Base-by-base conservation (phyloP, 2,113 vertebrate genomes). In the Ammodytes marinus region DNA sequence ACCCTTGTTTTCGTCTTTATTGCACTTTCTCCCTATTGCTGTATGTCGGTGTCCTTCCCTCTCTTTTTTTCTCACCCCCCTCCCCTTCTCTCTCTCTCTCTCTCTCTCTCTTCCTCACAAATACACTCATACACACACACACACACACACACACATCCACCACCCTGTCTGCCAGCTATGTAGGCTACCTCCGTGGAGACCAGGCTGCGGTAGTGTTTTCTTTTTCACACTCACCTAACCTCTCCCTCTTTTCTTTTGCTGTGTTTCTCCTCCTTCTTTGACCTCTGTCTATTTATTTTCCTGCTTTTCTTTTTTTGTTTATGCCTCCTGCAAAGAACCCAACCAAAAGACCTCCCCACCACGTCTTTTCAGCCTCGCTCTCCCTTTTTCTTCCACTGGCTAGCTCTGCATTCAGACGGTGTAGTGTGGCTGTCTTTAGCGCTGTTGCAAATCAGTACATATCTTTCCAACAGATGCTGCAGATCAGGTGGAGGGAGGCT, bases 171-270 rank as follows among this genome's bases (percentile, higher is more conserved):
- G 87, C 85, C 77, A 89, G 87, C 87, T 94, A 93, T 94, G 88
- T 94, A 94, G 92, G 93, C 92, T 94, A 94, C 92, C 90, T 91
- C 93, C 93, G 78, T 91, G 69, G 93, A 95, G 93, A 94, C 92
- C 58, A 55, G 76, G 87, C 86, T 88, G 27, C 27, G 82, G 88
- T 91, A 86, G 89, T 12, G 76, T 71, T 89, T 90, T 90, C 89
- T 84, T 85, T 87, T 89, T 90, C 88, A 77, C 86, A 83, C 87
- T 88, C 83, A 88, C 89, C 92, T 91, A 74, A 87, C 88, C 82
- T 86, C 82, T 91, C 63, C 72, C 66, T 80, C 61, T 81, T 88
- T 81, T 80, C 64, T 76, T 70, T 74, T 64, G 70, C 61, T 53
- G 63, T 67, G 27, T 76, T 83, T 88, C 84, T 79, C 80, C 46